These are phyloP conservation scores for Frankliniella intonsa DNA, from an alignment of 2,888 invertebrate species.

Conservation along the genomic window DNA sequence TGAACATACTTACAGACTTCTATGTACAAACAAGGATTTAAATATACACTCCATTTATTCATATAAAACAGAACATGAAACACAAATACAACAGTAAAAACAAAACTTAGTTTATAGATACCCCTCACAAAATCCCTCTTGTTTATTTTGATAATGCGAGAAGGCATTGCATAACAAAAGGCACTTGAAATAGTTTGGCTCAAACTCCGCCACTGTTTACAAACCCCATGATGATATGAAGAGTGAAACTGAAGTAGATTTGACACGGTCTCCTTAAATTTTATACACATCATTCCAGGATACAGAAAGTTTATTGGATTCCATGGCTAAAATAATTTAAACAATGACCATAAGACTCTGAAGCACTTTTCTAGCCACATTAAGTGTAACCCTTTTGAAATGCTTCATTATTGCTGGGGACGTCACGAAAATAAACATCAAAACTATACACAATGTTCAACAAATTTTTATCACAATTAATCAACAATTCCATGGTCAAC, in stretches of 20 bases:
- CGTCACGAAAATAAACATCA: not conserved
- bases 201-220: not conserved
- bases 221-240: conserved; percentile 4
- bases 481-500: not conserved
- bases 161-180: conserved; percentile 25
- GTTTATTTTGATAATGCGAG: not conserved
- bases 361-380: not conserved
- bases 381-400: not conserved
- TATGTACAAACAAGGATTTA: conserved; percentile 13
- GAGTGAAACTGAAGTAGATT: not conserved
- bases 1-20: conserved; percentile 2
- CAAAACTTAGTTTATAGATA: not conserved
- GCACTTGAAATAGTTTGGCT: conserved; percentile 10
- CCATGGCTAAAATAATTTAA: not conserved
- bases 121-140: not conserved
- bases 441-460: conserved; percentile 9
- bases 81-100: conserved; percentile 3
- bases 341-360: not conserved
- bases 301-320: not conserved
- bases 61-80: conserved; percentile 10
- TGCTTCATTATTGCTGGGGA: conserved; percentile 9
- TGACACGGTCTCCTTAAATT: not conserved
- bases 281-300: not conserved
- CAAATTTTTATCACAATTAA: conserved; percentile 19
- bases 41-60: not conserved